These are phyloP conservation scores for Phyto melanocephala DNA, from an alignment of 2,888 invertebrate genomes.

Conservation along the genomic window DNA sequence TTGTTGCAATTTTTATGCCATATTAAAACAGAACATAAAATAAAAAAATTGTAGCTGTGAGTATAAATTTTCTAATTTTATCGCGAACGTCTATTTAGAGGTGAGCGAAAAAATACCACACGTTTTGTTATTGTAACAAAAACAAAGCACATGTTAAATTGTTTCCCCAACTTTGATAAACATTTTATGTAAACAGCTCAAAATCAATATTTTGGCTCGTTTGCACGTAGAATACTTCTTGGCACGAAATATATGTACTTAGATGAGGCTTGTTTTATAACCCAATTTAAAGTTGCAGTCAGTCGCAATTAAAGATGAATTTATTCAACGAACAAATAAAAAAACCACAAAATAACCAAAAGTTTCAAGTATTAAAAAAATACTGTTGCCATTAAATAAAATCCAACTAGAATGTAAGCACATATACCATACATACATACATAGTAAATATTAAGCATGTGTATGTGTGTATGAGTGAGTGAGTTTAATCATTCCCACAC, in stretches of 20 bases:
- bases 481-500: not conserved
- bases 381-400: slow-evolving; percentile 31
- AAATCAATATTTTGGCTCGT: too few relatives aligned
- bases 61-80: too few relatives aligned
- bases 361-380: slow-evolving; percentile 27
- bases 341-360: slow-evolving; percentile 16
- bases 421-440: not conserved
- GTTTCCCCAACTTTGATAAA: too few relatives aligned
- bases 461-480: not conserved
- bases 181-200: too few relatives aligned
- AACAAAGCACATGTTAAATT: too few relatives aligned
- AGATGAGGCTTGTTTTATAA: not conserved
- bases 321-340: not conserved
- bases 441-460: too few relatives aligned
- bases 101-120: too few relatives aligned
- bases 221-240: not conserved
- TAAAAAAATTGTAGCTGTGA: too few relatives aligned
- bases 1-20: too few relatives aligned
- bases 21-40: too few relatives aligned
- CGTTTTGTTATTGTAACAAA: too few relatives aligned
- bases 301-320: slow-evolving; percentile 27
- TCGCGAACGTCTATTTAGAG: too few relatives aligned
- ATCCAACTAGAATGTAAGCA: not conserved
- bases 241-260: not conserved
- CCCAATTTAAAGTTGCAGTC: slow-evolving; percentile 11